Percentiles rank a stretch among this genome's conserved stretches.
phyloP scores from a whole-genome alignment of 2,797 vertebrate species.

The Muscicapa comitata region DNA sequence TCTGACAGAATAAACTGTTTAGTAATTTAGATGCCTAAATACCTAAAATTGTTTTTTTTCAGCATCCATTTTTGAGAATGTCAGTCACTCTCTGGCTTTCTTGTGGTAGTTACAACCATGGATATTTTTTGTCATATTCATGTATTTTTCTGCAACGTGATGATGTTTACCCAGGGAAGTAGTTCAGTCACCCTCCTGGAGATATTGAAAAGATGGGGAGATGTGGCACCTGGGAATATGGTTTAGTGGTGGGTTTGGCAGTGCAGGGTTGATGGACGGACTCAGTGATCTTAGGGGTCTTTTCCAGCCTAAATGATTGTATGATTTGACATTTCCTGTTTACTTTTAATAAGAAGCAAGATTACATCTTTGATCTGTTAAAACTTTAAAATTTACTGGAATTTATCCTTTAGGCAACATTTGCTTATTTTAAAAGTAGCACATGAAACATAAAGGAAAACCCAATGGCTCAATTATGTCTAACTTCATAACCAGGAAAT shows the following conservation, averaged over 20 bases:
- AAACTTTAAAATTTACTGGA: not conserved
- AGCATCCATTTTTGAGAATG: not conserved
- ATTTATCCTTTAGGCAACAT: not conserved
- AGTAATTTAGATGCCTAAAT: not conserved
- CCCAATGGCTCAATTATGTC: not conserved
- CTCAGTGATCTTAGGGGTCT: not conserved
- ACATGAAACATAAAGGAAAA: not conserved
- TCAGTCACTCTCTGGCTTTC: not conserved
- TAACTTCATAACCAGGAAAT: not conserved
- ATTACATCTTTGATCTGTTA: not conserved
- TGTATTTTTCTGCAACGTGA: not conserved
- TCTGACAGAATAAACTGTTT: not conserved
- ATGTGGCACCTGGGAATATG: not conserved
- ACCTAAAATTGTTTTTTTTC: not conserved
- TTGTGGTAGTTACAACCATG: not conserved
- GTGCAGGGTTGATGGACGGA: not conserved
- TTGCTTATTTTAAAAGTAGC: not conserved
- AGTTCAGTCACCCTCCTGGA: not conserved
- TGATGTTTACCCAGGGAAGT: not conserved
- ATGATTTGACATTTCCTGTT: not conserved
- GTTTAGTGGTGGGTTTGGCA: not conserved
- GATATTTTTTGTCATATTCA: not conserved
- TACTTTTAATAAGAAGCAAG: not conserved
- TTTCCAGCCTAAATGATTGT: not conserved
- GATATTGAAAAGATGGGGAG: not conserved